These are phyloP conservation scores for Petromus typicus DNA, from an alignment of 2,113 vertebrate species.

Conservation along the genomic window DNA sequence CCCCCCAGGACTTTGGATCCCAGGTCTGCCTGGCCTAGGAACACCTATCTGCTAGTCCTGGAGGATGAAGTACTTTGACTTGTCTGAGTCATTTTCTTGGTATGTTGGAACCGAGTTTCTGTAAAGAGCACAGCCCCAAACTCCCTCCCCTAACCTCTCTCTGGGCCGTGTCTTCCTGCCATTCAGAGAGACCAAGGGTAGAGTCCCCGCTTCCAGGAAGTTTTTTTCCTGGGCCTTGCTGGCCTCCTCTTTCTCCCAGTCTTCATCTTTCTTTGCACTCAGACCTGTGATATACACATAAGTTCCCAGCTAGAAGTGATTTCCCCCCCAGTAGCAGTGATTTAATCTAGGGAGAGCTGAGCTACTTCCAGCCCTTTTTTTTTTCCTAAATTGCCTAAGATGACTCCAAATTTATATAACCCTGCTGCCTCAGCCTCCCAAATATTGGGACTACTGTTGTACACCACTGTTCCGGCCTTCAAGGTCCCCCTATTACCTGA, in stretches of 20 bases:
- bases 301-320: neutral
- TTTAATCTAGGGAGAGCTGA: neutral
- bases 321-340: neutral
- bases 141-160: neutral
- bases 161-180: neutral
- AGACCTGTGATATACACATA: neutral
- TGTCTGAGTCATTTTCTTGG: neutral
- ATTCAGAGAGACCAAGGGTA: neutral
- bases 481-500: neutral
- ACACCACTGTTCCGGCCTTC: neutral
- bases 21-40: neutral
- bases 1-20: conserved; percentile 54
- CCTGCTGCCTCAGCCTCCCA: neutral
- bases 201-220: neutral
- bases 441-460: neutral
- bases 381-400: neutral
- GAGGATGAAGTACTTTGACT: neutral
- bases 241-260: neutral
- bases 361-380: neutral
- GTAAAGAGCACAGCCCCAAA: neutral
- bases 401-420: neutral
- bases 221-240: neutral
- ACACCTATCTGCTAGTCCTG: neutral
- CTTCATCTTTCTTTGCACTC: neutral
- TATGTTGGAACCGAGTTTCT: neutral